These are phyloP conservation scores for Pteruthius melanotis DNA, from an alignment of 2,113 vertebrate genomes.

Conservation along the genomic window DNA sequence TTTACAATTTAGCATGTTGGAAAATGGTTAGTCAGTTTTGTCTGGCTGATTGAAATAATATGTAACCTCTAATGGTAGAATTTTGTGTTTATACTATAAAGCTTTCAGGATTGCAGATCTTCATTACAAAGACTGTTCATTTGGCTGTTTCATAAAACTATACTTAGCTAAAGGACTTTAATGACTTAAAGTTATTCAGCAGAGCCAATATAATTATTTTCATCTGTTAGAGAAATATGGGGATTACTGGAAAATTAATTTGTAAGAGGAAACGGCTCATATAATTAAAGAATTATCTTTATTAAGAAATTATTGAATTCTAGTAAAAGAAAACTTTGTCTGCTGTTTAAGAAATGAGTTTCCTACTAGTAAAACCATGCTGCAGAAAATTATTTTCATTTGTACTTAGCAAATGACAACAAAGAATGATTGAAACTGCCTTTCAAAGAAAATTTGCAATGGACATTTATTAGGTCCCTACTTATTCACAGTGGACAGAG, in stretches of 20 bases:
- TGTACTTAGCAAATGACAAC: background rate
- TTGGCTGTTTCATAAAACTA: background rate
- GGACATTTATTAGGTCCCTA: background rate
- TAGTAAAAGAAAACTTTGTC: background rate
- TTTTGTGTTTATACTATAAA: background rate
- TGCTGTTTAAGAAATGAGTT: background rate
- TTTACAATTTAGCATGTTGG: background rate
- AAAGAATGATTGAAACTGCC: background rate
- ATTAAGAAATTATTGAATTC: background rate
- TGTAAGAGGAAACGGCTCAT: background rate
- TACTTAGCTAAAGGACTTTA: background rate
- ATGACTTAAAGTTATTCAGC: background rate
- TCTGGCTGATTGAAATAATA: background rate
- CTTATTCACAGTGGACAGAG: background rate
- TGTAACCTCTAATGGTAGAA: background rate
- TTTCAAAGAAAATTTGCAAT: background rate
- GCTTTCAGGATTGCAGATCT: background rate
- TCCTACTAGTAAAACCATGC: background rate
- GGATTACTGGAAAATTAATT: background rate
- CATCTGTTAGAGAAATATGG: background rate
- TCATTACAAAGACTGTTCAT: background rate
- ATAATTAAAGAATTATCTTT: background rate
- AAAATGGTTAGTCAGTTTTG: background rate
- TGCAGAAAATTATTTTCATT: background rate
- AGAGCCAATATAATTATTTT: background rate